These are phyloP conservation scores for Oceanites oceanicus DNA, from an alignment of 2,113 vertebrate genomes.

Conservation along the genomic window DNA sequence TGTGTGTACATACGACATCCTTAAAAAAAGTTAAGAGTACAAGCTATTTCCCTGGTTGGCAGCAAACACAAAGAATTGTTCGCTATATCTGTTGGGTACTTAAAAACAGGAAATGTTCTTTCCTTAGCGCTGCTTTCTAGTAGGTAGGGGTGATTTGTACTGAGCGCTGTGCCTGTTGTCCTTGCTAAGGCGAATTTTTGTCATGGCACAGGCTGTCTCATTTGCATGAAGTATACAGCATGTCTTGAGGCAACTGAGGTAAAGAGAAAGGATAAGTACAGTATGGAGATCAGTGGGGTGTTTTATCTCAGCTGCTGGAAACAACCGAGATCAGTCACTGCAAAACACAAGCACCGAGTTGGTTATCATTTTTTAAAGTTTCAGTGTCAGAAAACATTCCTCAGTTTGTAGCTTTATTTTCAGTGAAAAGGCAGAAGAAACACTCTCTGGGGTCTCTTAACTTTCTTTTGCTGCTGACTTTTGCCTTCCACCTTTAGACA, in stretches of 20 bases:
- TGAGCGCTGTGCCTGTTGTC: not conserved
- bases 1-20: not conserved
- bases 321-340: not conserved
- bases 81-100: not conserved
- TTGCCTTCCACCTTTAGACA: not conserved
- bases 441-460: not conserved
- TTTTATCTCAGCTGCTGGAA: not conserved
- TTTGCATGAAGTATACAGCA: not conserved
- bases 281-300: not conserved
- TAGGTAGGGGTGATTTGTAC: not conserved
- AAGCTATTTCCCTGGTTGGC: slow-evolving; percentile 31
- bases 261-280: not conserved
- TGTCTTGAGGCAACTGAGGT: not conserved
- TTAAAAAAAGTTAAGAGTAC: not conserved
- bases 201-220: not conserved
- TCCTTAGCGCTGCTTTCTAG: not conserved
- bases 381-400: not conserved
- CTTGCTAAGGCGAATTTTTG: not conserved
- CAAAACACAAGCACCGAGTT: not conserved
- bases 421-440: not conserved
- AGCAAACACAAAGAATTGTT: slow-evolving; percentile 27
- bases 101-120: slow-evolving; percentile 59
- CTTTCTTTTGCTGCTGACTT: not conserved
- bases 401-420: not conserved
- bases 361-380: not conserved